Percentiles rank a stretch among this genome's conserved stretches.
Conservation (phyloP, 2,113 vertebrate genomes). For the Ageneiosus marmoratus region DNA sequence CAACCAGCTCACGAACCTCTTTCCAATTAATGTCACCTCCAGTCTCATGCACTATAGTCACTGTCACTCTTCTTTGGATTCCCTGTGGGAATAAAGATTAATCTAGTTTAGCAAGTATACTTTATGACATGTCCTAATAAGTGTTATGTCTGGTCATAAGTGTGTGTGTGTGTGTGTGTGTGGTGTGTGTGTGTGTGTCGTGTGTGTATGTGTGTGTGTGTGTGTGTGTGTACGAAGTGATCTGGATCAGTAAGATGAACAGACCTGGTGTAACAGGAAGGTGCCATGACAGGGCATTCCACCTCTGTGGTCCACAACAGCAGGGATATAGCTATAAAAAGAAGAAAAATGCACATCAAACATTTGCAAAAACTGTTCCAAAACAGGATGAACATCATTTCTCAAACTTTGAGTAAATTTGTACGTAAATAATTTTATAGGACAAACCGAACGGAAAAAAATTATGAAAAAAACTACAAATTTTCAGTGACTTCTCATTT, state of each 20-base stretch:
- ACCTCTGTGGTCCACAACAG: constrained; percentile 91
- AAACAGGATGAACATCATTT: neutral
- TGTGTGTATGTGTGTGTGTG: neutral
- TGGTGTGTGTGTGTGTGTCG: neutral
- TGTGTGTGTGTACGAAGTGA: neutral
- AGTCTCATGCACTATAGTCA: constrained; percentile 92
- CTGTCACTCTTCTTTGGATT: constrained; percentile 90
- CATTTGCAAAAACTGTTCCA: neutral
- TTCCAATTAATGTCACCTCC: constrained; percentile 90
- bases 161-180: neutral
- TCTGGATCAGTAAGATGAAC: neutral
- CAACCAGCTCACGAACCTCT: constrained; percentile 93
- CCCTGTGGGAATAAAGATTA: constrained; percentile 73
- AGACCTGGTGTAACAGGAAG: constrained; percentile 95
- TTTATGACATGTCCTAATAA: neutral
- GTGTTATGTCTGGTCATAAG: neutral
- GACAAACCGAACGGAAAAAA: neutral
- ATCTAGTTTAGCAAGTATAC: neutral
- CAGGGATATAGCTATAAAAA: constrained; percentile 88
- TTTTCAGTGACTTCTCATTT: no score
- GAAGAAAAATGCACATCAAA: neutral
- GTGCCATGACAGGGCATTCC: constrained; percentile 95
- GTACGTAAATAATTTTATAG: neutral
- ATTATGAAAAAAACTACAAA: no score
- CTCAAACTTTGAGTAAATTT: neutral